phyloP scores from a whole-genome alignment of 2,113 vertebrate species.

The Epinephelus lanceolatus region DNA sequence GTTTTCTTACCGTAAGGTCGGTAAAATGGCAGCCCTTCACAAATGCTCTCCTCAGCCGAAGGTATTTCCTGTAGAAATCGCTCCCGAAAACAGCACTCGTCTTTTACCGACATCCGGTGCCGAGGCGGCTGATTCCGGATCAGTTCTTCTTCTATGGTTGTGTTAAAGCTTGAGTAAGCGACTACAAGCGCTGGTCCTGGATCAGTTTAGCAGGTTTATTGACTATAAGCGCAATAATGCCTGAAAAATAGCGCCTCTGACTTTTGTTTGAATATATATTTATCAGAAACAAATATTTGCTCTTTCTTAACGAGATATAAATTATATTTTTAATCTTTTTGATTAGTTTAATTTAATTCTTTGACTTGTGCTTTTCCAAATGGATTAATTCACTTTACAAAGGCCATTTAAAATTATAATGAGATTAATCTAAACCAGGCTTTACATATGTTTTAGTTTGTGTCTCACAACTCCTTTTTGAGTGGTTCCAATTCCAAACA shows the following conservation, averaged over 20 bases:
- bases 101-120: conserved; percentile 59
- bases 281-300: no score
- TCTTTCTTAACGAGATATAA: no score
- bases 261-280: not conserved
- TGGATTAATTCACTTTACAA: no score
- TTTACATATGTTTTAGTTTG: no score
- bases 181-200: not conserved
- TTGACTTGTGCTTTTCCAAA: no score
- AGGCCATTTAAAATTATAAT: no score
- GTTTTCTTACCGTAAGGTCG: conserved; percentile 87
- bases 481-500: no score
- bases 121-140: conserved; percentile 15
- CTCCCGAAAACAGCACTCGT: conserved; percentile 36
- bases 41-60: conserved; percentile 67
- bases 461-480: no score
- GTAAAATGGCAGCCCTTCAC: conserved; percentile 86
- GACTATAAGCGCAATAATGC: not conserved
- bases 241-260: not conserved
- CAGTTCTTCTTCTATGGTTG: not conserved
- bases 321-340: no score
- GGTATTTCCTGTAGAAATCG: conserved; percentile 80
- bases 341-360: no score
- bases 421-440: no score
- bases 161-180: accelerated
- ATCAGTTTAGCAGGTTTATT: conserved; percentile 6